Percentiles rank a stretch among this genome's conserved stretches.
phyloP scores from a whole-genome alignment of 2,797 vertebrate species.

The Phataginus tetradactyla region DNA sequence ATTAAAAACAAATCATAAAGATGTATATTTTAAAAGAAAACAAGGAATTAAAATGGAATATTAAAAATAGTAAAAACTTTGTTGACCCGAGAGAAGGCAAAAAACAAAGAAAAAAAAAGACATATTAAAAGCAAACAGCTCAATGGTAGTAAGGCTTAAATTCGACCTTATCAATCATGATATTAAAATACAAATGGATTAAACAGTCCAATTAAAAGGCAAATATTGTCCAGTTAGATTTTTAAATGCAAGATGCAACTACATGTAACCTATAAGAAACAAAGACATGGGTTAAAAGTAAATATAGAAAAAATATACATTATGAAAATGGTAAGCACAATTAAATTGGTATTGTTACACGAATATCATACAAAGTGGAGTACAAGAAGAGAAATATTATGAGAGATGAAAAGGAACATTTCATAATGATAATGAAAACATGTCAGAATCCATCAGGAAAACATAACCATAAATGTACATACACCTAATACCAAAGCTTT shows the following conservation, averaged over 20 bases:
- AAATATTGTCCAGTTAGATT: background rate
- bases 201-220: background rate
- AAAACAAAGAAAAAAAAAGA: background rate
- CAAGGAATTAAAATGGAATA: background rate
- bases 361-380: background rate
- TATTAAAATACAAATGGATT: background rate
- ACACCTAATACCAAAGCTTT: background rate
- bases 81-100: background rate
- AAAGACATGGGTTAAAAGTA: background rate
- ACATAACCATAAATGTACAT: background rate
- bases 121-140: background rate
- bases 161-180: background rate
- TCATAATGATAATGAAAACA: background rate
- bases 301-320: background rate
- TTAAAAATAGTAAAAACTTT: background rate
- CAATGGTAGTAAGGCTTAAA: background rate
- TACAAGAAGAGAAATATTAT: background rate
- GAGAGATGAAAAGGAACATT: background rate
- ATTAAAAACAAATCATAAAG: background rate
- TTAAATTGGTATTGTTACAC: background rate
- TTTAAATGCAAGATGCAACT: background rate
- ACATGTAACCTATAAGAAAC: background rate
- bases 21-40: background rate
- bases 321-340: background rate
- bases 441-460: background rate